Conservation (phyloP, 2,888 invertebrate genomes). For the Ceramica pisi region DNA sequence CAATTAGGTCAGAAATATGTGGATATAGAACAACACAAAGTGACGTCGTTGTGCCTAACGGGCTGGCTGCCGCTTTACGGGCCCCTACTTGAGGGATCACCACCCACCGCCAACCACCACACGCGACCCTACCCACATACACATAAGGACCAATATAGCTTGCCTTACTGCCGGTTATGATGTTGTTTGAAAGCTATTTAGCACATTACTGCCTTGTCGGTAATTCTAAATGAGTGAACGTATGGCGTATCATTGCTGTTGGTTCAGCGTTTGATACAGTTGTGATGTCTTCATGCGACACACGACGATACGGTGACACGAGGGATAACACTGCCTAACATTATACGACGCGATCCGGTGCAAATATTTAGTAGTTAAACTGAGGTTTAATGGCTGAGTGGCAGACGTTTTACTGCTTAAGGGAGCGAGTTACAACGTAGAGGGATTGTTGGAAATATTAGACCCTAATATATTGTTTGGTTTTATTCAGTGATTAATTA, state of each 20-base stretch:
- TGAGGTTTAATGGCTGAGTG: slow-evolving; percentile 37
- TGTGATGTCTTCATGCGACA: slow-evolving; percentile 37
- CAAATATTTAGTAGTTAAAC: slow-evolving; percentile 31
- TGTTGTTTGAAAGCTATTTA: slow-evolving; percentile 56
- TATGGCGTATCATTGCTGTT: slow-evolving; percentile 45
- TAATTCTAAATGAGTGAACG: slow-evolving; percentile 54
- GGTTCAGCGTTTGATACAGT: slow-evolving; percentile 47
- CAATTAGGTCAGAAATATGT: slow-evolving; percentile 24
- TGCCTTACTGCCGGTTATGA: slow-evolving; percentile 12
- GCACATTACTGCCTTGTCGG: slow-evolving; percentile 58
- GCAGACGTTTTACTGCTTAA: slow-evolving; percentile 26
- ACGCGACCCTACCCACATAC: slow-evolving; percentile 5
- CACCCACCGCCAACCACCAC: not conserved
- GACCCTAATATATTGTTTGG: not conserved
- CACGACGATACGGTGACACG: not conserved
- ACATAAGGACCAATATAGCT: slow-evolving; percentile 7
- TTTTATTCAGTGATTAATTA: not conserved
- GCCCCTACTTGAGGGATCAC: slow-evolving; percentile 62
- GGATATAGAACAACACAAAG: slow-evolving; percentile 41
- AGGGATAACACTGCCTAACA: slow-evolving; percentile 24
- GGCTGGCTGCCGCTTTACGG: slow-evolving; percentile 64
- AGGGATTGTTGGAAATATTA: not conserved
- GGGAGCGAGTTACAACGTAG: slow-evolving; percentile 20
- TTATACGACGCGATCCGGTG: slow-evolving; percentile 19
- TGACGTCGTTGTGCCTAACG: slow-evolving; percentile 49